Conservation (phyloP, 2,113 vertebrate species). For the Gasterosteus nipponicus region DNA sequence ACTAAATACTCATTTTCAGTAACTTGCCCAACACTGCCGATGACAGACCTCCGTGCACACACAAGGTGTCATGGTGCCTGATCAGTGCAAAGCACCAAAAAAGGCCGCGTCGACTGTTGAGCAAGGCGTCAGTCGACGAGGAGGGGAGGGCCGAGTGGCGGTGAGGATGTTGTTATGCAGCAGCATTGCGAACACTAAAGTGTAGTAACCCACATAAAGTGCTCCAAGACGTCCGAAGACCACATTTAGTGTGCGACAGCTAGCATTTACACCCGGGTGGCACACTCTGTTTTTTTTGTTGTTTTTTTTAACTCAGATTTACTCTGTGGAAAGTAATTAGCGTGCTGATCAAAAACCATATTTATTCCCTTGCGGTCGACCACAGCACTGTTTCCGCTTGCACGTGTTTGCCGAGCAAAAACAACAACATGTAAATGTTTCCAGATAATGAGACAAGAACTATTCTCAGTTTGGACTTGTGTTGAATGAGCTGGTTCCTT, state of each 20-base stretch:
- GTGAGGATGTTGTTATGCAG: conserved; percentile 50
- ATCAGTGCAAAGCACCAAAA: conserved; percentile 46
- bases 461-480: conserved; percentile 57
- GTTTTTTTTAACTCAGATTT: conserved; percentile 81
- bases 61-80: conserved; percentile 25
- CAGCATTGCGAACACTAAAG: conserved; percentile 35
- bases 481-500: conserved; percentile 36
- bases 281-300: conserved; percentile 50
- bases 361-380: conserved; percentile 87
- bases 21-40: not conserved
- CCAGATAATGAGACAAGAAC: conserved; percentile 76
- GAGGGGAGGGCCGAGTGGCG: conserved; percentile 30
- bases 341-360: conserved; percentile 89
- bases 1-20: too few relatives aligned
- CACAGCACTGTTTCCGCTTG: conserved; percentile 82
- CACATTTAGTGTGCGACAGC: conserved; percentile 61
- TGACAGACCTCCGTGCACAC: conserved; percentile 30
- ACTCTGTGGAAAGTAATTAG: conserved; percentile 85
- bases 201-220: conserved; percentile 54
- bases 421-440: conserved; percentile 81
- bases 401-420: conserved; percentile 82
- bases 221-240: conserved; percentile 46
- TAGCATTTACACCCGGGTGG: conserved; percentile 83
- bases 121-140: conserved; percentile 45
- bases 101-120: conserved; percentile 46